A percentile compares a stretch with the other conserved stretches of the same genome.
Evolutionary conservation across 2,113 vertebrate species (phyloP).

Genomic region (Calidris pugnax): DNA sequence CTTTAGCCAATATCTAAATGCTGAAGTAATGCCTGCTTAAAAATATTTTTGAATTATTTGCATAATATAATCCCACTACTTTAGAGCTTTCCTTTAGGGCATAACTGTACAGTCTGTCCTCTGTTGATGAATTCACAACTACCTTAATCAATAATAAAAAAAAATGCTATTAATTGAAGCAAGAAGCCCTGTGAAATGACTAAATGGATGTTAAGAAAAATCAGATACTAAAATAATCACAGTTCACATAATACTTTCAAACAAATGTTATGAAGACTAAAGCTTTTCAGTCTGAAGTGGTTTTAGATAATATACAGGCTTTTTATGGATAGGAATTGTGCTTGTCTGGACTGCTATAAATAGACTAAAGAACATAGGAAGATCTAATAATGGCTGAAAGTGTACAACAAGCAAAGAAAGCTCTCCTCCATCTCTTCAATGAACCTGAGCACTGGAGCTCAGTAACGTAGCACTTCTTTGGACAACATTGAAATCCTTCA

Average conservation of each 20-base stretch:
- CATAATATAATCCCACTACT: slow-evolving; percentile 75
- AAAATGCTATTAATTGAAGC: slow-evolving; percentile 21
- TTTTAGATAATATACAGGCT: background rate
- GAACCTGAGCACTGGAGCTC: background rate
- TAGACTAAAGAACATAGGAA: background rate
- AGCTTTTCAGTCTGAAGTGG: slow-evolving; percentile 3
- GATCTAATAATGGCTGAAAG: background rate
- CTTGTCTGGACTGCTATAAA: slow-evolving; percentile 1
- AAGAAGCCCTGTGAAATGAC: slow-evolving; percentile 17
- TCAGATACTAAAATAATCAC: slow-evolving; percentile 23
- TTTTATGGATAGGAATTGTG: background rate
- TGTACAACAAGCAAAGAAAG: background rate
- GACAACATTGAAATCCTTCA: background rate
- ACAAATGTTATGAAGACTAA: background rate
- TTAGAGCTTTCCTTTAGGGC: slow-evolving; percentile 61
- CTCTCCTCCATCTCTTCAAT: background rate
- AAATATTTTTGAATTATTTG: slow-evolving; percentile 81
- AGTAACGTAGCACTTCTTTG: background rate
- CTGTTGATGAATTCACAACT: slow-evolving; percentile 48
- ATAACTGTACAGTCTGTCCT: slow-evolving; percentile 30
- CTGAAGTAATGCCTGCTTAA: slow-evolving; percentile 80
- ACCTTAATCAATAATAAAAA: slow-evolving; percentile 40
- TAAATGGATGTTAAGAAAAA: slow-evolving; percentile 38
- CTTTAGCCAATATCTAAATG: slow-evolving; percentile 81
- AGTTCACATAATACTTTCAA: background rate